Base-by-base conservation (phyloP, 1,140 invertebrate genomes). In the Papilio polytes region DNA sequence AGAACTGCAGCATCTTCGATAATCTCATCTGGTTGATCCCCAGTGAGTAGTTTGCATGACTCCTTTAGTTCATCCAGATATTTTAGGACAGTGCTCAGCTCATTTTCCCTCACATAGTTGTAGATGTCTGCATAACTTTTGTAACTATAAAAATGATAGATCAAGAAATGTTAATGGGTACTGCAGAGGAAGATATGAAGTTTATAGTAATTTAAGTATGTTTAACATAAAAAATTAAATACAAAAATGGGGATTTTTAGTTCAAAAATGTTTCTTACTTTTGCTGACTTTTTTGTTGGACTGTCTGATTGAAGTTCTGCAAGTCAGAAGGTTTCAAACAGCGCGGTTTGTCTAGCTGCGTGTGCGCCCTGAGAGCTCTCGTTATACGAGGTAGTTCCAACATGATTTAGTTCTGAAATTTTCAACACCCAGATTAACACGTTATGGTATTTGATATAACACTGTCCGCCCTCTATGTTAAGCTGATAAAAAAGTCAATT, bases 1-100 rank as follows among this genome's bases (percentile, higher is more conserved):
- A 96, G 96, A 6, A 97, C 92, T 36, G 96, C 91, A 59, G 96
- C 96, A 88, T 97, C 96, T 88, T 97, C 96, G 41, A 97, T 92
- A 13, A 96, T 89, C 80, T 97, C 96, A 81, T 94, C 85, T 46
- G 94, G 82, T 44, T 96, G 94, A 36, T 96, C 89, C 31, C 94
- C 93, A 15, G 91, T 90, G 10, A 95, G 84, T 0, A 90, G 81
- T 84, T 92, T 91, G 79, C 89, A 91, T 20, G 90, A 83, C 22
- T 92, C 91, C 80, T 94, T 94, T 4, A 93, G 79, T 72, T 90
- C 59, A 53, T 86, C 59, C 0, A 94, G 81, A 13, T 87, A 83
- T 81, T 85, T 85, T 41, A 89, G 72, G 6, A 84, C 73, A 70
- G 85, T 36, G 66, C 85, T 78, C 1, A 82, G 44, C 83, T 94